Evolutionary conservation across 2,888 invertebrate species (phyloP), one percentile per base, ranked within the genome.

Genomic region (Aspidapion aeneum): DNA sequence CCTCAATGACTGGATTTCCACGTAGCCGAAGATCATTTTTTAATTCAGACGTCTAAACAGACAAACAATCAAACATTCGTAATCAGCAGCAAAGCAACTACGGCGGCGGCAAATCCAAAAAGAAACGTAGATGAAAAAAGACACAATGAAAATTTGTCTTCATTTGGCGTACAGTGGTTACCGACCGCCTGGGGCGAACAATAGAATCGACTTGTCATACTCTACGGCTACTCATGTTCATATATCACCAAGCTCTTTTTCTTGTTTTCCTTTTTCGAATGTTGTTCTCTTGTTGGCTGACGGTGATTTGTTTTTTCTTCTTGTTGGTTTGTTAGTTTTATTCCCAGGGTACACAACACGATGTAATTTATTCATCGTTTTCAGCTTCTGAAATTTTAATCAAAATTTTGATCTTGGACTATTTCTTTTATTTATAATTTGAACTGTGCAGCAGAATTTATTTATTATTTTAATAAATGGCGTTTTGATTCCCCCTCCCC

Each of bases 111-210:
- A 62, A 54, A 57, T 60, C 18, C 57, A 60, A 68, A 66, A 66
- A 61, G 63, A 65, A 67, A 67, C 66, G 70, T 70, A 70, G 68
- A 62, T 63, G 66, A 63, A 66, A 71, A 68, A 71, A 70, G 59
- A 60, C 68, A 66, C 66, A 63, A 65, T 69, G 71, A 69, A 76
- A 79, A 79, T 79, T 80, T 79, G 79, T 80, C 79, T 80, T 80
- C 79, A 80, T 80, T 80, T 79, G 74, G 74, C 72, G 35, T 73
- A 73, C 74, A 69, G 74, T 75, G 77, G 76, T 77, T 76, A 74
- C 73, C 70, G 76, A 69, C 78, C 79, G 72, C 79, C 79, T 75
- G 77, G 70, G 64, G 79, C 61, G 77, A 77, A 79, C 80, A 80
- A 79, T 78, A 73, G 74, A 71, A 58, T 63, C 65, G 71, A 73